Evolutionary conservation across 1,140 invertebrate species (phyloP).

Genomic region (Nasonia longicornis): DNA sequence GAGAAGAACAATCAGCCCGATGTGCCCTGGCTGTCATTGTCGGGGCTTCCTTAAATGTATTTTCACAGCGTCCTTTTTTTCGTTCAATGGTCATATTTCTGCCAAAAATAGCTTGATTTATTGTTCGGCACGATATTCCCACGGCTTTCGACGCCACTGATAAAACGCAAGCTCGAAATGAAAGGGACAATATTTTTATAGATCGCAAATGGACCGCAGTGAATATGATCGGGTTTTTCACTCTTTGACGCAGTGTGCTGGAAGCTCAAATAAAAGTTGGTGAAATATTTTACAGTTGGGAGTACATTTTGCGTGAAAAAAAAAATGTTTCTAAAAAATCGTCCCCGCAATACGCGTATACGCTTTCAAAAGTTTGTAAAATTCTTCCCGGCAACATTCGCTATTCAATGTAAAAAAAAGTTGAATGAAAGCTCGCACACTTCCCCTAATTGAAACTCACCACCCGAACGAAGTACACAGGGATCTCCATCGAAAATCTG

Average conservation of each 20-base stretch:
- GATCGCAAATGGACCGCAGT: background rate
- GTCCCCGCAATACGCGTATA: too few relatives aligned
- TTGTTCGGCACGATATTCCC: background rate
- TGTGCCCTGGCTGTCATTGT: constrained; percentile 21
- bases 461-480: too few relatives aligned
- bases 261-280: too few relatives aligned
- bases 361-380: too few relatives aligned
- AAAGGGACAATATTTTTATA: background rate
- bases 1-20: constrained; percentile 30
- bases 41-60: constrained; percentile 2
- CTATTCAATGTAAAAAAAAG: too few relatives aligned
- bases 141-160: background rate
- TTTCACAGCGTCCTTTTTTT: background rate
- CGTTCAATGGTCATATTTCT: background rate
- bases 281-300: too few relatives aligned
- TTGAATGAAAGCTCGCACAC: background rate
- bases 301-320: background rate
- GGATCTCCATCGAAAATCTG: too few relatives aligned
- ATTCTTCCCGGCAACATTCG: too few relatives aligned
- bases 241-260: too few relatives aligned
- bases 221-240: too few relatives aligned
- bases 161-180: background rate
- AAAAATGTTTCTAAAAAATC: background rate
- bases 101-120: background rate
- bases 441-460: background rate